Base-by-base conservation (phyloP, 2,797 vertebrate genomes). In the Neostethus bicornis region DNA sequence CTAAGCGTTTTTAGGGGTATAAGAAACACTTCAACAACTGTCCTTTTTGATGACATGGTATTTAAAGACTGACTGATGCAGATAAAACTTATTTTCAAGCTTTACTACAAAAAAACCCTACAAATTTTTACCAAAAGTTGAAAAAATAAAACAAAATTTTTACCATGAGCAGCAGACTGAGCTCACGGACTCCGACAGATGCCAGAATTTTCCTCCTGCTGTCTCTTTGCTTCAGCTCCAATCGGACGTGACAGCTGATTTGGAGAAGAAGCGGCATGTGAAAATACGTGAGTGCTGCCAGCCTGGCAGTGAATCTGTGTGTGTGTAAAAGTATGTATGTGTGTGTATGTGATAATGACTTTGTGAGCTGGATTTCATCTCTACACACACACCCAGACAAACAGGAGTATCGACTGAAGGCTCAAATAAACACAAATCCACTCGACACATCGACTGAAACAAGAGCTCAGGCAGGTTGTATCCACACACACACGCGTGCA, bases 371-470 rank as follows among this genome's bases (percentile, higher is more conserved):
- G 13, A 17, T 47, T 47, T 54, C 51, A 26, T 41, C 19, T 46
- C 19, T 53, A 19, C 50, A 57, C 39, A 17, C 57, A 28, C 25
- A 12, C 48, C 16, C 51, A 43, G 17, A 51, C 56, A 66, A 29
- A 51, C 69, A 66, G 46, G 41, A 25, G 13, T 74, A 81, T 85
- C 53, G 75, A 79, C 56, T 69, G 53, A 77, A 61, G 61, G 51
- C 73, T 83, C 77, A 75, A 67, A 73, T 78, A 59, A 62, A 75
- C 73, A 65, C 61, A 73, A 67, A 75, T 67, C 68, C 60, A 73
- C 56, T 79, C 65, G 16, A 34, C 45, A 56, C 68, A 79, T 77
- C 7, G 80, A 72, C 75, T 72, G 73, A 61, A 68, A 78, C 60
- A n/a, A 61, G 69, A 78, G 55, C 63, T 62, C 54, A 71, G 54